These are phyloP conservation scores for Gambusia holbrooki DNA, from an alignment of 2,113 vertebrate species.

Conservation along the genomic window DNA sequence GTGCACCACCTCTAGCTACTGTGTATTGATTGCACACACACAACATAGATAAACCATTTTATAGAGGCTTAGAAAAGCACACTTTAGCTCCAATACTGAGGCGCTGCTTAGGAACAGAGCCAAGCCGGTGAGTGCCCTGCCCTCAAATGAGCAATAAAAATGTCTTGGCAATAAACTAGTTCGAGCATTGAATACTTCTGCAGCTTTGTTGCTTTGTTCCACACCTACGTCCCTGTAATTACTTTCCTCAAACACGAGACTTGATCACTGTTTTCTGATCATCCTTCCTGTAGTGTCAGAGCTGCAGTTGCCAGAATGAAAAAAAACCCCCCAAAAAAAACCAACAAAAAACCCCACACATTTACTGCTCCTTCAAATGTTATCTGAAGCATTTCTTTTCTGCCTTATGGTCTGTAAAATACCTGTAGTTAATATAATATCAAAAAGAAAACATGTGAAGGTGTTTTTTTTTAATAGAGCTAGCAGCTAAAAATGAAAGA, in stretches of 20 bases:
- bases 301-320: slow-evolving; percentile 15
- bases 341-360: not conserved
- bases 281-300: slow-evolving; percentile 22
- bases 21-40: not conserved
- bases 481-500: not conserved
- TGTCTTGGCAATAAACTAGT: slow-evolving; percentile 42
- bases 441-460: not conserved
- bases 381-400: not conserved
- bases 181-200: slow-evolving; percentile 35
- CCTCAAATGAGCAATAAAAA: slow-evolving; percentile 55
- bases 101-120: slow-evolving; percentile 26
- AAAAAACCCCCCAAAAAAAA: not conserved
- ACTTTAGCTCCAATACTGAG: slow-evolving; percentile 26
- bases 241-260: slow-evolving; percentile 29
- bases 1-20: slow-evolving; percentile 3
- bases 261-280: slow-evolving; percentile 20
- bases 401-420: not conserved
- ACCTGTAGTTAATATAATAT: not conserved
- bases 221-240: slow-evolving; percentile 53
- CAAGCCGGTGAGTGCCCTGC: slow-evolving; percentile 36
- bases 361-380: not conserved
- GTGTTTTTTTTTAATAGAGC: too few species aligned
- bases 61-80: slow-evolving; percentile 8
- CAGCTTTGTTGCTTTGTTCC: slow-evolving; percentile 48
- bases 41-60: slow-evolving; percentile 21